Evolutionary conservation across 2,797 vertebrate genomes (phyloP).

Genomic region (Sardinella longiceps): DNA sequence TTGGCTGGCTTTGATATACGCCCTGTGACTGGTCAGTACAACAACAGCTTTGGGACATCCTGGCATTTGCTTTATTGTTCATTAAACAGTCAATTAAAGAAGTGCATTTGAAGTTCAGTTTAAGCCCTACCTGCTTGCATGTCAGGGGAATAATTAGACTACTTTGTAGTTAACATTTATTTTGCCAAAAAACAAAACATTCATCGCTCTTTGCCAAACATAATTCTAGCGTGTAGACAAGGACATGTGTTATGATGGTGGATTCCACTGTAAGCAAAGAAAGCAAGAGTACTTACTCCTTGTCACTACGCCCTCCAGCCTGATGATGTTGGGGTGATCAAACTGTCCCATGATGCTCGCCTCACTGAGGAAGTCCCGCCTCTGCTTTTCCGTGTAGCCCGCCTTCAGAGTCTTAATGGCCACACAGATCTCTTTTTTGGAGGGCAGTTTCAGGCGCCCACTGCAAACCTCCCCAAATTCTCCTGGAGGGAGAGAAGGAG

Average conservation of each 20-base stretch:
- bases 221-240: neutral
- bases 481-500: slow-evolving; percentile 71
- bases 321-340: slow-evolving; percentile 97
- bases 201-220: neutral
- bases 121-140: neutral
- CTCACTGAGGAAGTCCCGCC: slow-evolving; percentile 94
- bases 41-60: slow-evolving; percentile 41
- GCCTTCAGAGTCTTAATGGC: slow-evolving; percentile 98
- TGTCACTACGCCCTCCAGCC: slow-evolving; percentile 92
- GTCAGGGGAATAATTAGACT: neutral
- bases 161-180: neutral
- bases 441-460: slow-evolving; percentile 91
- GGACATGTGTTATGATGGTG: neutral
- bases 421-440: slow-evolving; percentile 96
- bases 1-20: slow-evolving; percentile 39
- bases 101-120: neutral
- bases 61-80: slow-evolving; percentile 11
- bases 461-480: slow-evolving; percentile 99
- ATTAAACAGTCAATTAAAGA: too few relatives aligned
- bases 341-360: slow-evolving; percentile 99
- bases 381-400: slow-evolving; percentile 96
- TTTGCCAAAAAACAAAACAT: slow-evolving; percentile 26
- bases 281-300: slow-evolving; percentile 82
- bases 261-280: neutral
- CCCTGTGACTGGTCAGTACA: slow-evolving; percentile 41